phyloP scores from a whole-genome alignment of 2,113 vertebrate genomes.

The Podiceps cristatus region DNA sequence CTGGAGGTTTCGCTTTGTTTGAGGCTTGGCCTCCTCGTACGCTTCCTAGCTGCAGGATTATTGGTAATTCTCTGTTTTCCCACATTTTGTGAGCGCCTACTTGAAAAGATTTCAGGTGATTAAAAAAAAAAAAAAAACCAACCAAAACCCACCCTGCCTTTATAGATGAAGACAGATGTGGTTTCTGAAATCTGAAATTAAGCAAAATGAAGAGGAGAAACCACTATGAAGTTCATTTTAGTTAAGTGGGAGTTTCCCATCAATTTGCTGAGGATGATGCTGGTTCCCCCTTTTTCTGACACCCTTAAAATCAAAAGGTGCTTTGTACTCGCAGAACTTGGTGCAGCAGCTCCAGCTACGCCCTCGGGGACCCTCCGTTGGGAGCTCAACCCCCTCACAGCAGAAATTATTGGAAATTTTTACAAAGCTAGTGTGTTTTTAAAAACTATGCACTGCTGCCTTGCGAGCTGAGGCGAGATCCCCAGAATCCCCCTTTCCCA shows the following conservation, averaged over 20 bases:
- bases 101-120: not conserved
- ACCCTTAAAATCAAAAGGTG: not conserved
- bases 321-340: not conserved
- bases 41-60: not conserved
- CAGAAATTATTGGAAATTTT: not conserved
- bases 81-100: rapidly evolving
- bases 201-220: not conserved
- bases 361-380: rapidly evolving
- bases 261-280: not conserved
- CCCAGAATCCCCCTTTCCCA: not conserved
- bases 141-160: not conserved
- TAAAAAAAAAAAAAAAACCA: no score
- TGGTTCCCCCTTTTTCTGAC: not conserved
- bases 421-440: rapidly evolving
- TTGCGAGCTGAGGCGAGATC: not conserved
- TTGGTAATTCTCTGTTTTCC: not conserved
- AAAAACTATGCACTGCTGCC: not conserved
- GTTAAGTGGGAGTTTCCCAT: not conserved
- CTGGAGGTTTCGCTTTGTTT: not conserved
- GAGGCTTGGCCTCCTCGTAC: not conserved
- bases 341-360: not conserved
- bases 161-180: rapidly evolving
- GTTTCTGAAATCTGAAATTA: not conserved
- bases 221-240: rapidly evolving
- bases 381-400: not conserved